Evolutionary conservation across 2,797 vertebrate genomes (phyloP).

Genomic region (Triplophysa bombifrons): DNA sequence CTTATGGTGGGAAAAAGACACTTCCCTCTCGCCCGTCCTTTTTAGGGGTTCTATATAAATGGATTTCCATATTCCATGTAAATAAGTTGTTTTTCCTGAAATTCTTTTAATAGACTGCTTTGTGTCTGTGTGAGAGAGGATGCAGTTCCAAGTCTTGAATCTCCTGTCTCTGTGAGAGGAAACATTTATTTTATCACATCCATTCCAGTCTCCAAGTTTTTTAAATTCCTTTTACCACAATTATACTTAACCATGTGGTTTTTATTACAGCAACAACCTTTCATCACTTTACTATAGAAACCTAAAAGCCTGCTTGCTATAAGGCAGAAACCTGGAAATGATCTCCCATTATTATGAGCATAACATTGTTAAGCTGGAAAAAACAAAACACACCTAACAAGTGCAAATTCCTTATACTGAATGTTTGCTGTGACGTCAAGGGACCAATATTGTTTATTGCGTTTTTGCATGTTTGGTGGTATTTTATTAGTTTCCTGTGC

Average conservation of each 20-base stretch:
- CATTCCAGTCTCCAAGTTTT: neutral
- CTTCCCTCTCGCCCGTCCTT: neutral
- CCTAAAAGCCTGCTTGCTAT: neutral
- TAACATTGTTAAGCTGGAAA: conserved; percentile 29
- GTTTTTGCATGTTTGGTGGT: neutral
- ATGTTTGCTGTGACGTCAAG: neutral
- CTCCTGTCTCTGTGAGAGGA: conserved; percentile 18
- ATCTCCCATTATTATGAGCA: conserved; percentile 1
- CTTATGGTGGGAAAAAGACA: conserved; percentile 67
- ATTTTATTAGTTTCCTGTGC: neutral
- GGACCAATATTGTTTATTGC: neutral
- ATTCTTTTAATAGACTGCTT: conserved; percentile 44
- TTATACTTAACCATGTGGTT: neutral
- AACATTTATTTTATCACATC: conserved; percentile 9
- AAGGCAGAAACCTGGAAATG: conserved; percentile 32
- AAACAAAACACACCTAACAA: conserved; percentile 32
- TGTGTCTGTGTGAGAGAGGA: conserved; percentile 49
- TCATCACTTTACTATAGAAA: neutral
- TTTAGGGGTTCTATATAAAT: conserved; percentile 61
- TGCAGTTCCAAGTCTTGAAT: conserved; percentile 47
- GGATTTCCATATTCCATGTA: conserved; percentile 66
- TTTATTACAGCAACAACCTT: neutral
- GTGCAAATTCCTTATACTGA: conserved; percentile 49
- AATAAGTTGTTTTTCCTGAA: conserved; percentile 61
- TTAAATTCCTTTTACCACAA: neutral